Base-by-base conservation (phyloP, 2,113 vertebrate species). In the Podarcis raffonei region DNA sequence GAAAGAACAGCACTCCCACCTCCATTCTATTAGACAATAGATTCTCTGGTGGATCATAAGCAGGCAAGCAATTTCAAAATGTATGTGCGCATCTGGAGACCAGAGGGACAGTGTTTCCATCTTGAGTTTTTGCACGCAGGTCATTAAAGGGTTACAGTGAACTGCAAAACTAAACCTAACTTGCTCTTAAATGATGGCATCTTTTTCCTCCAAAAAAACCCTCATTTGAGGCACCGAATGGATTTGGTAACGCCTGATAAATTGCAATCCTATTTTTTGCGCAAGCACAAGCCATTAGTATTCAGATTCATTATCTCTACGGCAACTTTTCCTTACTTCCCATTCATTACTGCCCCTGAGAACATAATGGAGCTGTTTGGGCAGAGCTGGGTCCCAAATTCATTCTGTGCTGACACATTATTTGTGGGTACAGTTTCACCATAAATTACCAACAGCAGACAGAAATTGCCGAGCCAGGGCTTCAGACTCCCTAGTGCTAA, bases 381-480 rank as follows among this genome's bases (percentile, higher is more conserved):
- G 85, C 74, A 85, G 84, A 93, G 92, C 91, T 79, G 88, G 93
- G 90, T 85, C 87, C 80, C 88, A 87, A n/a, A 25, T 86, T 91
- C 93, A 88, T 91, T 94, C 0, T 35, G 81, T 78, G 87, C 90
- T 37, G 85, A 92, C 87, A 77, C 22, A 3, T 91, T 93, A 93
- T 93, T 95, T 85, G 88, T 92, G 89, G 88, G 83, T 87, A 86
- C 84, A 74, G 65, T 90, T 94, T 77, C 22, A 9, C 83, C 86
- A 93, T 94, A 95, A 91, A 93, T 95, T 95, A 90, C 88, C 3
- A 91, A 78, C 89, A 85, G 92, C 91, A 95, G 93, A 90, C 84
- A 93, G 94, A 91, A 96, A 96, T 15, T 89, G 94, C 94, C 92
- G 92, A 94, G 85, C 87, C 91, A 93, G 87, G 87, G 57, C 86